Evolutionary conservation across 1,140 invertebrate species (phyloP), one percentile per base, ranked within the genome.

Genomic region (Ostrea edulis): DNA sequence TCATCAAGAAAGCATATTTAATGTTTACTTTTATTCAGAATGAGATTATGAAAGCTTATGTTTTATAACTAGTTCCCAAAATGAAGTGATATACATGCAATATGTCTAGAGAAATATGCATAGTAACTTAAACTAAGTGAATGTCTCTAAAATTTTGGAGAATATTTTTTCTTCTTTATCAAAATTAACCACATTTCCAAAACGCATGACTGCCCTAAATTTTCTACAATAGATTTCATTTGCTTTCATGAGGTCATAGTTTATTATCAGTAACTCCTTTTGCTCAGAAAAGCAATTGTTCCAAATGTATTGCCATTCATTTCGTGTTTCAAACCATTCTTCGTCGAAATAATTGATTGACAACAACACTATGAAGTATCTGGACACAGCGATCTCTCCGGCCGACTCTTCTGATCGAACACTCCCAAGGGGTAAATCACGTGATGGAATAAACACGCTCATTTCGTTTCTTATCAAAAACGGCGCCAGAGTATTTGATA

Each of bases 251-350:
- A 35, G 29, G 14, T 77, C 68, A 25, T 29, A 77, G 29, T 77
- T 77, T 35, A 77, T 77, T 9, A 77, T 8, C 68, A 77, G 25
- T 35, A 77, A 35, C 0, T 77, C 29, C 8, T 77, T 77, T 29
- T 25, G 35, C 12, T 25, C 9, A 35, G 68, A 77, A 14, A 14
- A 14, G 25, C 29, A 77, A 35, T 12, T 25, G 22, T 77, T 77
- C 68, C 68, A 77, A 29, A 77, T 77, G 12, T 77, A 17, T 35
- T 77, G 35, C 68, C 68, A 77, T 77, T 77, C 29, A 77, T 77
- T 77, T 9, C 14, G 25, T 29, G 68, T 77, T 35, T 29, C 68
- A 12, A 77, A 14, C 25, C 25, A 77, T 25, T 77, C 68, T 8
- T 77, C 68, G 22, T 77, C 22, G 25, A 35, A 77, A 77, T 77